Evolutionary conservation across 2,797 vertebrate species (phyloP).

Genomic region (Ciconia nigra): DNA sequence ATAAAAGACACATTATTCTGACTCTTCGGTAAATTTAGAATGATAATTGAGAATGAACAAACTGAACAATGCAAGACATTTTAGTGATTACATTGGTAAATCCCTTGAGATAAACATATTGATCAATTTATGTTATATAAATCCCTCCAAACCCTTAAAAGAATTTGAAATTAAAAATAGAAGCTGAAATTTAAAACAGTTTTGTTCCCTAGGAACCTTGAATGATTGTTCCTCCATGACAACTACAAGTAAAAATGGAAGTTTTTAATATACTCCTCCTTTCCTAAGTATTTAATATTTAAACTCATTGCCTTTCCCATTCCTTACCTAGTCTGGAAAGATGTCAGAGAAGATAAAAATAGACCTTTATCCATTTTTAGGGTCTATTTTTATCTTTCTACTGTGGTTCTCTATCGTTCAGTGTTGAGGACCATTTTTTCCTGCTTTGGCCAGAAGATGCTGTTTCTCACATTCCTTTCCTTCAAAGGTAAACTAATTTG

Average conservation of each 20-base stretch:
- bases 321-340: neutral
- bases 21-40: neutral
- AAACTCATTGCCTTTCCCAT: neutral
- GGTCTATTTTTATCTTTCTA: neutral
- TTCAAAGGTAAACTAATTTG: neutral
- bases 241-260: neutral
- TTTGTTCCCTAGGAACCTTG: neutral
- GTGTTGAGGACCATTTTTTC: neutral
- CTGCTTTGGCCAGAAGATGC: neutral
- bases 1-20: neutral
- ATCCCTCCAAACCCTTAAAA: neutral
- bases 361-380: neutral
- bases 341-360: neutral
- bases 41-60: neutral
- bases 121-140: neutral
- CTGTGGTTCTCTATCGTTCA: neutral
- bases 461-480: neutral
- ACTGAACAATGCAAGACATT: neutral
- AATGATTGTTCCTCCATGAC: neutral
- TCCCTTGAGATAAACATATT: neutral
- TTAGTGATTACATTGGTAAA: neutral
- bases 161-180: neutral
- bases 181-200: neutral
- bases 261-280: neutral
- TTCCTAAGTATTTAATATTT: neutral